Base-by-base conservation (phyloP, 1,140 invertebrate species). In the Monomorium pharaonis region DNA sequence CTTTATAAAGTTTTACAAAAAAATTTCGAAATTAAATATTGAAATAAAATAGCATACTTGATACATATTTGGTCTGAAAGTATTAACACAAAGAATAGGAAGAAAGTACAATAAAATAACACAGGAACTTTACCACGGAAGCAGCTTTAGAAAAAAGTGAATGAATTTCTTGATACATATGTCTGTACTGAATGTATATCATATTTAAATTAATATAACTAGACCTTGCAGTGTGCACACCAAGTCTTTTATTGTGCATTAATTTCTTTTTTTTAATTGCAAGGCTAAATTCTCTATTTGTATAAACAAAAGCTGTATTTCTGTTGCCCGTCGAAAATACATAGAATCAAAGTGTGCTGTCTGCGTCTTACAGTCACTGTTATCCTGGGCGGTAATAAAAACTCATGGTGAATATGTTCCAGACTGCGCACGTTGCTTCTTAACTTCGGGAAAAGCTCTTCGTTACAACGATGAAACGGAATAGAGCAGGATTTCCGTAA, bases 361-460 rank as follows among this genome's bases (percentile, higher is more conserved):
- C 62, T 51, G 30, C 76, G 27, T 78, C 44, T 51, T 33, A 67
- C 24, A 44, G 56, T 62, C 18, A 7, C 14, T 67, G n/a, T 80
- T 67, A 67, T 67, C 21, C 30, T 67, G 44, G 44, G 42, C 30
- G 44, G 76, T 60, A 78, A 78, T 78, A 78, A 78, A 78, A 78
- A 78, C 58, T 78, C 58, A 65, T 56, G 42, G 75, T 62, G 44
- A 78, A 78, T 80, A 69, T 80, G 77, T 80, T 80, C 33, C 63
- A 54, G 47, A 67, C 30, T 69, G 62, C 54, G 47, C 47, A 27
- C 62, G 63, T 54, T 80, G 30, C 30, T 69, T 69, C 69, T 69
- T 80, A 80, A 69, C 30, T 78, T 78, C 16, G 30, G 77, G 30
- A 14, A 80, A 54, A 80, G 62, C 47, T 80, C 62, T 67, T 80